These are phyloP conservation scores for Cyphotilapia sp. DNA, from an alignment of 2,113 vertebrate genomes.

Conservation along the genomic window DNA sequence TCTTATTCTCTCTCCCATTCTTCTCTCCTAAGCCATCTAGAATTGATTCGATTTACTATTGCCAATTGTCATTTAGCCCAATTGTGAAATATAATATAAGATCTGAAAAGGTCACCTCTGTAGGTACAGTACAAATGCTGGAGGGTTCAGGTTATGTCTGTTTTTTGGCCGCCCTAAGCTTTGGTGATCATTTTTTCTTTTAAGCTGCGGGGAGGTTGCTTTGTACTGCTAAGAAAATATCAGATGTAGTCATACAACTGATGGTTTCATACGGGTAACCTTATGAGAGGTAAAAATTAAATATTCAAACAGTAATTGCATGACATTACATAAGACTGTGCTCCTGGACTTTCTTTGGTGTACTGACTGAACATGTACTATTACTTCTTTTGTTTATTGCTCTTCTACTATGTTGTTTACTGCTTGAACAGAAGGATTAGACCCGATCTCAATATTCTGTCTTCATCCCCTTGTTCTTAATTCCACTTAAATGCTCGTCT, in stretches of 20 bases:
- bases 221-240: not conserved
- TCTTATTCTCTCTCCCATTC: not conserved
- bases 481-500: slow-evolving; percentile 54
- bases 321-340: not conserved
- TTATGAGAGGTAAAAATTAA: not conserved
- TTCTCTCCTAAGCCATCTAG: not conserved
- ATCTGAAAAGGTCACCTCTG: not conserved
- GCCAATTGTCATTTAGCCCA: not conserved
- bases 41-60: not conserved
- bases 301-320: not conserved
- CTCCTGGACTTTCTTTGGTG: not conserved
- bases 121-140: not conserved
- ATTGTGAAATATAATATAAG: not conserved
- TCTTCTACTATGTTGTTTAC: slow-evolving; percentile 22
- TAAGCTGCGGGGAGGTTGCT: not conserved
- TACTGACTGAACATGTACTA: not conserved
- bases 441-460: slow-evolving; percentile 22
- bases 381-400: not conserved
- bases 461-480: slow-evolving; percentile 56
- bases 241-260: not conserved
- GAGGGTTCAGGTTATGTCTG: not conserved
- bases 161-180: not conserved
- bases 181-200: not conserved
- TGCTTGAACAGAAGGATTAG: slow-evolving; percentile 49
- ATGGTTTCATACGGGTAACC: not conserved